phyloP scores from a whole-genome alignment of 2,113 vertebrate species.

The Grus americana region DNA sequence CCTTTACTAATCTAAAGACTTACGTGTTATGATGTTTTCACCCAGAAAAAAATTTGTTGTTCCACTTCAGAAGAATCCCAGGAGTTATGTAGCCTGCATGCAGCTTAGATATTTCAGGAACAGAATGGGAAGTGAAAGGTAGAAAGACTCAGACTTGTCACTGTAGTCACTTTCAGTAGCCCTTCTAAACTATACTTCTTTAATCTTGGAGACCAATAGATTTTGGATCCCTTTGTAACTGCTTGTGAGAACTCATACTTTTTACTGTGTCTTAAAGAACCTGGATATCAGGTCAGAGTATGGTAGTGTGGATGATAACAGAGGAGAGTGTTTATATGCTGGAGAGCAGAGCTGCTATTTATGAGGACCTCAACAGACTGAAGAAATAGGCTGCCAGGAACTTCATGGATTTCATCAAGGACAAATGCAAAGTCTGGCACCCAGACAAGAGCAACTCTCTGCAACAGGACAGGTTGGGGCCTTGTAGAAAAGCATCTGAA shows the following conservation, averaged over 20 bases:
- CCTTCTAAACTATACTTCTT: neutral
- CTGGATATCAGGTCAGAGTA: neutral
- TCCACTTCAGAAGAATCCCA: neutral
- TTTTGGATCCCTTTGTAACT: neutral
- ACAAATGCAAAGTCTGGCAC: neutral
- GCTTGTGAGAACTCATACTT: neutral
- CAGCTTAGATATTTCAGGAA: neutral
- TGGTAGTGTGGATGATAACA: neutral
- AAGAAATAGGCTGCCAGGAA: neutral
- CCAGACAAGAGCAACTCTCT: neutral
- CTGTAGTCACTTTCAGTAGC: neutral
- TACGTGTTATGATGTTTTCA: neutral
- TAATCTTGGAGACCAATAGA: no score
- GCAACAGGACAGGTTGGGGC: neutral
- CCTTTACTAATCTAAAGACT: neutral
- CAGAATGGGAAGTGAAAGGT: neutral
- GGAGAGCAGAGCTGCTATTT: neutral
- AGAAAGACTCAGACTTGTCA: neutral
- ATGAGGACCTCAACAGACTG: no score
- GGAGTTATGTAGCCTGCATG: neutral
- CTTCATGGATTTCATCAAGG: neutral
- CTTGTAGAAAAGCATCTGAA: neutral
- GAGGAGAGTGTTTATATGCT: neutral
- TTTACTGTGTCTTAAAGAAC: neutral
- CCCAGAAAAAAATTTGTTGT: neutral